phyloP scores from a whole-genome alignment of 1,140 invertebrate genomes.

The Ooceraea biroi region DNA sequence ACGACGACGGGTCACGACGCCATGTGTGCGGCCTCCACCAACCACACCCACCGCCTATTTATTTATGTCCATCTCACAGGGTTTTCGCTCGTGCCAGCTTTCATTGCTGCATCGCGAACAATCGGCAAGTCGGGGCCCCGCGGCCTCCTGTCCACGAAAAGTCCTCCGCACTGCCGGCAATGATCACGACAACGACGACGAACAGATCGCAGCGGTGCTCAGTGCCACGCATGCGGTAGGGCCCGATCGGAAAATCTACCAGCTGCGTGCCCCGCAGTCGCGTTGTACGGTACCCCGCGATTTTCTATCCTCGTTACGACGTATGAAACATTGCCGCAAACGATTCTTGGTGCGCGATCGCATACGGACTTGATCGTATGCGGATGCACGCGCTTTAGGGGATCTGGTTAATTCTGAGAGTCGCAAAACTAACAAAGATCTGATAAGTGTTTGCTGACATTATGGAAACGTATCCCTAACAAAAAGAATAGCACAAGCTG shows the following conservation, averaged over 20 bases:
- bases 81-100: slow-evolving; percentile 75
- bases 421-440: not conserved
- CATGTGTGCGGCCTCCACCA: slow-evolving; percentile 76
- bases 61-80: slow-evolving; percentile 76
- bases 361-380: slow-evolving; percentile 22
- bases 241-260: slow-evolving; percentile 56
- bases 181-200: not conserved
- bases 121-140: slow-evolving; percentile 66
- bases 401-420: slow-evolving; percentile 31
- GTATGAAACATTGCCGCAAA: slow-evolving; percentile 24
- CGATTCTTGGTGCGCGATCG: slow-evolving; percentile 30
- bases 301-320: slow-evolving; percentile 36
- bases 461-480: too few relatives aligned
- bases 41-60: slow-evolving; percentile 76
- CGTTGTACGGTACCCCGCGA: slow-evolving; percentile 51
- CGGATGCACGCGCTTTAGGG: slow-evolving; percentile 52
- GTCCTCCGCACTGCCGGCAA: slow-evolving; percentile 24
- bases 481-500: too few relatives aligned
- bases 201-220: slow-evolving; percentile 13
- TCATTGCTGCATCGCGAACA: slow-evolving; percentile 73
- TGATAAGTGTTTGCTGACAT: not conserved
- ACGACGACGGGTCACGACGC: slow-evolving; percentile 76
- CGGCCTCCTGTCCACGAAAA: slow-evolving; percentile 47
- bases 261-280: slow-evolving; percentile 58
- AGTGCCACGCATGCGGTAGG: too few relatives aligned